Evolutionary conservation across 2,797 vertebrate species (phyloP).

Genomic region (Nyctibius grandis): DNA sequence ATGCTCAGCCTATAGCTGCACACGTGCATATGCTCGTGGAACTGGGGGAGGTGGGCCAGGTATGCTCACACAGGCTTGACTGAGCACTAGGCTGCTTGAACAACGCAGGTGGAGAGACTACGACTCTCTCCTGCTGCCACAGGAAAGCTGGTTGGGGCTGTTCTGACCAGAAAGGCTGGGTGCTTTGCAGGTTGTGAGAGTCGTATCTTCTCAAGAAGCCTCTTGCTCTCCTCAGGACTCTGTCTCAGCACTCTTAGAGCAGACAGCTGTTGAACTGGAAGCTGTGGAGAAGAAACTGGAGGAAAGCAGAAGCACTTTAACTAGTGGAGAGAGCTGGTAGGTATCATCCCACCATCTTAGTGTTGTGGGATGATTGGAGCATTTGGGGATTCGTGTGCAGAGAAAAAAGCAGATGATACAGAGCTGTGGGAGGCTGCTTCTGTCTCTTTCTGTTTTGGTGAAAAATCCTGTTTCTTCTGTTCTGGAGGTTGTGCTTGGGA

Average conservation of each 20-base stretch:
- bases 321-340: constrained; percentile 82
- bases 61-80: neutral
- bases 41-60: neutral
- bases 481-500: neutral
- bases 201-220: neutral
- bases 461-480: neutral
- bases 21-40: neutral
- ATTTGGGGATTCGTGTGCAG: neutral
- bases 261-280: constrained; percentile 77
- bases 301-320: constrained; percentile 64
- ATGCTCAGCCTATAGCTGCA: neutral
- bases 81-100: neutral
- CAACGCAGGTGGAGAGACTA: neutral
- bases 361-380: neutral
- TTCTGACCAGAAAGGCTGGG: neutral
- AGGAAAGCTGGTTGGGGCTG: neutral
- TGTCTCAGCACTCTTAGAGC: constrained; percentile 75
- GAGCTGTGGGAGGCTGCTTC: neutral
- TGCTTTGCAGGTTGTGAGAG: neutral
- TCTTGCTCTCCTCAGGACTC: constrained; percentile 73
- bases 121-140: neutral
- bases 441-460: neutral
- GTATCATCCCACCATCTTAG: neutral
- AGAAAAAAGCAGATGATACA: neutral
- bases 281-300: constrained; percentile 74